Evolutionary conservation across 1,140 invertebrate species (phyloP).

Genomic region (Coenobita brevimanus): DNA sequence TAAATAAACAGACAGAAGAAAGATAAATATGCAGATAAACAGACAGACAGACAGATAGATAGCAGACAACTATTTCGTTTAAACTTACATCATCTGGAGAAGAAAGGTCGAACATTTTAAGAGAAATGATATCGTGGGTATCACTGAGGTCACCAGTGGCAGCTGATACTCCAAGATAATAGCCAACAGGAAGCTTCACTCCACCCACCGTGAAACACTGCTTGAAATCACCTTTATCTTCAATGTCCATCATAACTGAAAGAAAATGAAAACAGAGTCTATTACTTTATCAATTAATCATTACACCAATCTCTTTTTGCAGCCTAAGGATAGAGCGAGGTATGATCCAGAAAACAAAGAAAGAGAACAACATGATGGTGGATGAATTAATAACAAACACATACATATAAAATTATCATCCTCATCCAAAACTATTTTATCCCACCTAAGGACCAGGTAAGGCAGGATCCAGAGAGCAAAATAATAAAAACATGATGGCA

Average conservation of each 20-base stretch:
- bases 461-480: no score
- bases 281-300: no score
- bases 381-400: no score
- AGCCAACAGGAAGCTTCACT: slow-evolving; percentile 94
- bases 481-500: no score
- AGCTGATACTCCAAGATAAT: slow-evolving; percentile 95
- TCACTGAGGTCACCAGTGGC: slow-evolving; percentile 92
- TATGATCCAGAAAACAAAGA: no score
- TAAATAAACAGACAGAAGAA: background rate
- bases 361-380: no score
- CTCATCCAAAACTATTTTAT: no score
- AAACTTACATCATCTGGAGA: slow-evolving; percentile 79
- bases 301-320: no score
- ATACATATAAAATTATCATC: no score
- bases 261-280: background rate
- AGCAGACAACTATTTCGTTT: background rate
- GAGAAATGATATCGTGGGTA: slow-evolving; percentile 95
- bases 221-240: slow-evolving; percentile 94
- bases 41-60: no score
- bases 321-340: no score
- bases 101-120: slow-evolving; percentile 93
- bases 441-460: no score
- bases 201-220: slow-evolving; percentile 93
- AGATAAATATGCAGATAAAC: background rate
- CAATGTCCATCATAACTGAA: slow-evolving; percentile 91